Base-by-base conservation (phyloP, 2,113 vertebrate species). In the Probosciger aterrimus region DNA sequence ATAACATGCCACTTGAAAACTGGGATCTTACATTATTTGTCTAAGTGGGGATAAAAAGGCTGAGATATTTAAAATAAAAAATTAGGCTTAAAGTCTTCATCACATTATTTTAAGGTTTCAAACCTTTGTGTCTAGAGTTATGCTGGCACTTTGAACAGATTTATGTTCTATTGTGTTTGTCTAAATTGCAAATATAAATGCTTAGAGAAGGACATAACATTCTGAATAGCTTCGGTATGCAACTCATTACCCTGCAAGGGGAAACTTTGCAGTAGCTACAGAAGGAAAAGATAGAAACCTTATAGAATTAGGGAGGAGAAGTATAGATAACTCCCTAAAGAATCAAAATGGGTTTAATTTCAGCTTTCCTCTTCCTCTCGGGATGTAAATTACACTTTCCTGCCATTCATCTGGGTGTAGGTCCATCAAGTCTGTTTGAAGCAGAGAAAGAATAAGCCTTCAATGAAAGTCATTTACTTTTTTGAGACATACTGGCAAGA, bases 281-380 rank as follows among this genome's bases (percentile, higher is more conserved):
- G 90, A 78, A 94, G 70, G 64, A 96, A 76, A 80, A 76, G 79
- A 52, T 39, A 96, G 82, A 96, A 94, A 97, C 86, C 78, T 97
- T 88, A 88, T 60, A 95, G 82, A 96, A 93, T 91, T 91, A 75
- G 50, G 91, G 73, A 94, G 70, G 25, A 89, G 80, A 86, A 80
- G 93, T 93, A 95, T 92, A 78, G 63, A 78, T 74, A 83, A 96
- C 97, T 94, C 64, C 50, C 57, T 35, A 18, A 86, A 60, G 15
- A 57, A 44, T 53, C 27, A 35, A 47, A 80, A 76, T 19, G 37
- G 25, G 8, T 81, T 65, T 70, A 53, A 60, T 92, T 70, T 77
- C 52, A 59, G 43, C 31, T 62, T 65, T 55, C n/a, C 35, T 49
- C 33, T 55, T 65, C 35, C 28, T 50, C 18, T 77, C 17, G 31